A percentile compares a stretch with the other conserved stretches of the same genome.
Evolutionary conservation across 2,888 invertebrate genomes (phyloP).

Genomic region (Lamproptera curius): DNA sequence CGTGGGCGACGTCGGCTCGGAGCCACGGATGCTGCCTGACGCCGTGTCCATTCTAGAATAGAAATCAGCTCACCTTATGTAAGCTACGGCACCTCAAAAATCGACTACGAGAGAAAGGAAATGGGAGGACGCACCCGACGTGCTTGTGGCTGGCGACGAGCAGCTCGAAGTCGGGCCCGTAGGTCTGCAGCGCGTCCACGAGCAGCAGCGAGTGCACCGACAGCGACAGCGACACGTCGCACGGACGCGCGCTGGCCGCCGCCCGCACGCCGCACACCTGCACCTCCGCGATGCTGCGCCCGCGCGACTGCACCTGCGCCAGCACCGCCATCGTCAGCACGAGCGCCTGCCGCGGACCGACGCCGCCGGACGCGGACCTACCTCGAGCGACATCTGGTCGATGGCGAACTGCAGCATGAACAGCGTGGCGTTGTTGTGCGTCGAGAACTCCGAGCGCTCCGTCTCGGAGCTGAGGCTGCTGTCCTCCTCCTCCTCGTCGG

Average conservation of each 20-base stretch:
- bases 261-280: constrained; percentile 93
- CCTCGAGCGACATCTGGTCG: constrained; percentile 91
- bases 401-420: constrained; percentile 92
- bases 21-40: constrained; percentile 94
- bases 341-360: constrained; percentile 85
- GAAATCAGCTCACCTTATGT: too few species aligned
- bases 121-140: constrained; percentile 81
- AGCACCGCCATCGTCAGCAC: neutral
- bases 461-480: constrained; percentile 64
- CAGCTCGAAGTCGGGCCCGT: constrained; percentile 96
- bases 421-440: constrained; percentile 77
- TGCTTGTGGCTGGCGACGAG: constrained; percentile 96
- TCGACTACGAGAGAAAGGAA: neutral
- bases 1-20: constrained; percentile 91
- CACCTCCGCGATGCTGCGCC: constrained; percentile 94
- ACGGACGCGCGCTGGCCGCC: constrained; percentile 84
- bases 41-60: constrained; percentile 90
- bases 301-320: constrained; percentile 85
- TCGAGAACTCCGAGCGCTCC: constrained; percentile 52
- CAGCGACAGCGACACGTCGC: constrained; percentile 86
- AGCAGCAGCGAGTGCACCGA: constrained; percentile 95
- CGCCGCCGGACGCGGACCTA: constrained; percentile 79
- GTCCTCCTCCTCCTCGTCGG: constrained; percentile 52
- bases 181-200: constrained; percentile 96
- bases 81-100: too few species aligned